Conservation (phyloP, 64 coral and sea anemone genomes). For the Pocillopora verrucosa region DNA sequence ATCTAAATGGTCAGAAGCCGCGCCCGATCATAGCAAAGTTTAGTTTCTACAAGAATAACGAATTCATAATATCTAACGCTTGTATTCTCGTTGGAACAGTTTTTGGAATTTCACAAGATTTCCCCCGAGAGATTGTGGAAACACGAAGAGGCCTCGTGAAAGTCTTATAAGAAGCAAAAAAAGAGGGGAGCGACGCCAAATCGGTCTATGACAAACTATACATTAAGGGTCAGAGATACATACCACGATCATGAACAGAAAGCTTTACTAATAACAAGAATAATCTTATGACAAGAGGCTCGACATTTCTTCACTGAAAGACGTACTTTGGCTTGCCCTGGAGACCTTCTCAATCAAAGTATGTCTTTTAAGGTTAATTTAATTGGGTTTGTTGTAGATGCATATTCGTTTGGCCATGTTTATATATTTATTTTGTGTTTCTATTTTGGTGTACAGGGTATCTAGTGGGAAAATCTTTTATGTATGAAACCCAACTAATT, state of each 20-base stretch:
- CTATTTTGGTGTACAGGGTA: neutral
- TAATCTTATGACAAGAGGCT: neutral
- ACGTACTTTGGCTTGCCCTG: slow-evolving; percentile 3
- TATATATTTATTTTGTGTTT: neutral
- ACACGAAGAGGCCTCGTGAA: neutral
- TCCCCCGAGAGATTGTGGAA: neutral
- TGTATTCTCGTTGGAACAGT: neutral
- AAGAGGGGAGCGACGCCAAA: neutral
- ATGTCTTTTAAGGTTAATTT: neutral
- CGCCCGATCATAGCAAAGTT: neutral
- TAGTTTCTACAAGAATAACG: neutral
- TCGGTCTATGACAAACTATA: neutral
- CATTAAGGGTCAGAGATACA: neutral
- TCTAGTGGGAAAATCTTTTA: neutral
- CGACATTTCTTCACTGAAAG: neutral
- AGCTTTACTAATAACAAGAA: neutral
- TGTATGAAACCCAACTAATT: too few species aligned
- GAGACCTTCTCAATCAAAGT: neutral
- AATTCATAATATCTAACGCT: neutral
- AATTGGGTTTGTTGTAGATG: neutral
- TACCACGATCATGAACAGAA: neutral
- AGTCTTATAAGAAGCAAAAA: slow-evolving; percentile 8
- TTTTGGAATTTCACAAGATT: neutral
- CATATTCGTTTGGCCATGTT: neutral
- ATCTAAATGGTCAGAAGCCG: neutral